Percentiles rank a stretch among this genome's conserved stretches.
Conservation (phyloP, 2,888 invertebrate genomes). For the Cataglyphis cursor region DNA sequence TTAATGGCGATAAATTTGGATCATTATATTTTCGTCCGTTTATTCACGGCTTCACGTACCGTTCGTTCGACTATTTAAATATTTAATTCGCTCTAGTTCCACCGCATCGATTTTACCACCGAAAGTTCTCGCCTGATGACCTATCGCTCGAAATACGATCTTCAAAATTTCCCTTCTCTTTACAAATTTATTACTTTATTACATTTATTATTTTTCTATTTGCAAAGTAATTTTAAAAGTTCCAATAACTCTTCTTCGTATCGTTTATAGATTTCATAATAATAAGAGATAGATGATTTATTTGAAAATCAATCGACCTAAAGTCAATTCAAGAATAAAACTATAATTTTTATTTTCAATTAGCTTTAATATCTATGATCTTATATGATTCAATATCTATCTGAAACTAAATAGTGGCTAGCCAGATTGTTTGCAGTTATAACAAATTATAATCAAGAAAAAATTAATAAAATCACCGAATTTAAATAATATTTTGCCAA, state of each 20-base stretch:
- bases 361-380: not conserved
- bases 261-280: not conserved
- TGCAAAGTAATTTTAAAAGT: not conserved
- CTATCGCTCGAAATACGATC: slow-evolving; percentile 49
- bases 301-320: not conserved
- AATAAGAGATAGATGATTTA: not conserved
- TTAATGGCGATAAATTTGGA: slow-evolving; percentile 18
- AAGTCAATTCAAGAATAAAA: not conserved
- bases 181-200: not conserved
- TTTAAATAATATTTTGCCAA: not conserved
- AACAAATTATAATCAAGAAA: not conserved
- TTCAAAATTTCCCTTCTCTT: not conserved
- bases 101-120: slow-evolving; percentile 58
- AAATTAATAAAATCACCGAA: not conserved
- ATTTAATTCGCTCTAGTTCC: slow-evolving; percentile 63
- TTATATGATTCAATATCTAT: not conserved
- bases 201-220: not conserved
- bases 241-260: not conserved
- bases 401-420: not conserved
- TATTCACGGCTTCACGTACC: slow-evolving; percentile 37
- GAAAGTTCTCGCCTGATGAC: slow-evolving; percentile 38
- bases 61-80: slow-evolving; percentile 44
- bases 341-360: not conserved
- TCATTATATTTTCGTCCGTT: slow-evolving; percentile 38
- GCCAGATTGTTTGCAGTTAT: not conserved